These are phyloP conservation scores for Lepidonotus clava DNA, from an alignment of 2,888 invertebrate species.

Conservation along the genomic window DNA sequence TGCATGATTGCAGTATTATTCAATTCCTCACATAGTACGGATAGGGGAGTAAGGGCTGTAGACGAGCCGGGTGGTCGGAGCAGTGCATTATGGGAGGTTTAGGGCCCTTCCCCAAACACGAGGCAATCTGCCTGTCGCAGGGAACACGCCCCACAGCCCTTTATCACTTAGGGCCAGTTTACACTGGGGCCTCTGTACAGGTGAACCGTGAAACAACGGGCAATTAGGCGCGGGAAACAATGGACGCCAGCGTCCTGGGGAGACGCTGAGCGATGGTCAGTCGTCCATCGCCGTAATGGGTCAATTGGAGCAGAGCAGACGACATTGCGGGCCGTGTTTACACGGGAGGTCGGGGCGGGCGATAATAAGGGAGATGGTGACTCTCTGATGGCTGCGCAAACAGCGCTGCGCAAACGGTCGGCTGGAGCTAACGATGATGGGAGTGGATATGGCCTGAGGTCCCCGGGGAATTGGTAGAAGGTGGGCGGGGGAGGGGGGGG, in stretches of 20 bases:
- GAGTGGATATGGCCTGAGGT: background rate
- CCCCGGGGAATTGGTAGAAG: background rate
- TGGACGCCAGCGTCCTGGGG: background rate
- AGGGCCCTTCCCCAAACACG: background rate
- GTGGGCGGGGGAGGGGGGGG: background rate
- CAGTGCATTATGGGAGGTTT: background rate
- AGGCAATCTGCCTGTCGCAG: background rate
- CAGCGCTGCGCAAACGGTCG: background rate
- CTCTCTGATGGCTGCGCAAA: constrained; percentile 28
- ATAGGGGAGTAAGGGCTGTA: background rate
- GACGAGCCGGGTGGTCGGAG: background rate
- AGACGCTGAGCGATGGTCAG: background rate
- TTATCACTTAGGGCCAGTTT: background rate
- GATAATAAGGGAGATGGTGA: constrained; percentile 38
- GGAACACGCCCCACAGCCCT: background rate
- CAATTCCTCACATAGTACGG: background rate
- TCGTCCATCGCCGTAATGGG: constrained; percentile 30
- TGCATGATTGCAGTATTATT: too few relatives aligned
- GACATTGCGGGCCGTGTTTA: constrained; percentile 2
- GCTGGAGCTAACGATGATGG: constrained; percentile 21
- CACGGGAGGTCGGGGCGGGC: background rate
- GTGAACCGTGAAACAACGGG: background rate
- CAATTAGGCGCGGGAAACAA: constrained; percentile 7
- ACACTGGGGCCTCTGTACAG: background rate
- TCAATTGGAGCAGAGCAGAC: constrained; percentile 19